Conservation (phyloP, 2,888 invertebrate species). For the Ophion slaviceki region DNA sequence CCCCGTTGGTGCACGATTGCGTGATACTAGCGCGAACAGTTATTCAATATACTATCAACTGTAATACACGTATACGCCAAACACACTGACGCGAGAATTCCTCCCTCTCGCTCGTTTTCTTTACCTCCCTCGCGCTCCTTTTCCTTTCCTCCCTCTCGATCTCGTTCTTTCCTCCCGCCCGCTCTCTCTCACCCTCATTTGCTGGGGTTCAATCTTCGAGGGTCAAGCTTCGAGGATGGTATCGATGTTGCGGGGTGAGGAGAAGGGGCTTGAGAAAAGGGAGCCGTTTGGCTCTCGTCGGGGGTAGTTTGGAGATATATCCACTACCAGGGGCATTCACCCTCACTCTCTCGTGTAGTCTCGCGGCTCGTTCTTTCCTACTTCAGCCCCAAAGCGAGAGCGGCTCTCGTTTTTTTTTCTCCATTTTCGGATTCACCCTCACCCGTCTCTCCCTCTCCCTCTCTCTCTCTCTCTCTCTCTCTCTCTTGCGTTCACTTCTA, state of each 20-base stretch:
- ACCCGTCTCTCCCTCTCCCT: slow-evolving; percentile 28
- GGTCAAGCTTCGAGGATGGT: slow-evolving; percentile 46
- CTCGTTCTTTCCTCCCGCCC: not conserved
- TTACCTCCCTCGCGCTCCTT: not conserved
- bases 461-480: not conserved
- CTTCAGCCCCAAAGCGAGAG: slow-evolving; percentile 1
- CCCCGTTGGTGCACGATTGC: slow-evolving; percentile 15
- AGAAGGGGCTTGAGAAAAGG: slow-evolving; percentile 18
- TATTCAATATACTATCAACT: slow-evolving; percentile 13
- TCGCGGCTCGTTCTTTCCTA: slow-evolving; percentile 7
- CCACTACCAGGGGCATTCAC: slow-evolving; percentile 37
- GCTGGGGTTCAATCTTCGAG: slow-evolving; percentile 25
- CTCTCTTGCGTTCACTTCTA: slow-evolving; percentile 14
- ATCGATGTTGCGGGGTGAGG: slow-evolving; percentile 19
- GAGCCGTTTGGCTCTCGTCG: slow-evolving; percentile 43
- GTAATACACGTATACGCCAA: not conserved
- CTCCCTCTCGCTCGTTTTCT: not conserved
- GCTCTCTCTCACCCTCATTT: not conserved
- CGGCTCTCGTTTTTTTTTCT: slow-evolving; percentile 4
- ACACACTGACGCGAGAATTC: slow-evolving; percentile 1
- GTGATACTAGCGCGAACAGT: slow-evolving; percentile 12
- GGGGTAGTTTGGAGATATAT: slow-evolving; percentile 23
- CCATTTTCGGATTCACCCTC: slow-evolving; percentile 38
- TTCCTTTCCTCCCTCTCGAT: slow-evolving; percentile 68
- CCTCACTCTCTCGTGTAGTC: slow-evolving; percentile 24